A percentile compares a stretch with the other conserved stretches of the same genome.
Evolutionary conservation across 2,113 vertebrate genomes (phyloP).

Genomic region (Anseranas semipalmata): DNA sequence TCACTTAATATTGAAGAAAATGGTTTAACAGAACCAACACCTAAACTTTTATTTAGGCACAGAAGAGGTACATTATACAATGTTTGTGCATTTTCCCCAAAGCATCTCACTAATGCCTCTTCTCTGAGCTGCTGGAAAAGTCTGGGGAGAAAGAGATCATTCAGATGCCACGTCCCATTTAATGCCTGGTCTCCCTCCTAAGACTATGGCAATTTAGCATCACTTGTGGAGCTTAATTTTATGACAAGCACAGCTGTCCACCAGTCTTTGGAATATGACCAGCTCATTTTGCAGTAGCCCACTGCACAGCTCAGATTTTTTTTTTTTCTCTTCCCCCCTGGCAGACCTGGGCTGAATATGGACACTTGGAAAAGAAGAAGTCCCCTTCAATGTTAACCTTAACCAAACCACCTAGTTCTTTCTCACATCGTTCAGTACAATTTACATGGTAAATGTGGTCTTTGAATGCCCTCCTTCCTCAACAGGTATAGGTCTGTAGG

Average conservation of each 20-base stretch:
- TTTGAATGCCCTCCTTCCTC: background rate
- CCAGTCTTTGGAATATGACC: rapidly evolving
- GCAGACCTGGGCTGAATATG: background rate
- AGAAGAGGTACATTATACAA: background rate
- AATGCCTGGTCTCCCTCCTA: background rate
- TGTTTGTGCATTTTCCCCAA: background rate
- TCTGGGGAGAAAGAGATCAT: background rate
- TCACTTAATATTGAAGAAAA: background rate
- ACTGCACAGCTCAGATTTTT: background rate
- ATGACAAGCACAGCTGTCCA: background rate
- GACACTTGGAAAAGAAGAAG: background rate
- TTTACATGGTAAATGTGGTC: background rate
- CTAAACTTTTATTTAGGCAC: background rate
- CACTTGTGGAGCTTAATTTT: background rate
- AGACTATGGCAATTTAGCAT: background rate
- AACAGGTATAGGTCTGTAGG: rapidly evolving
- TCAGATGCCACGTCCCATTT: background rate
- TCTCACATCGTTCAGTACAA: background rate
- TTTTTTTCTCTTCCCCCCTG: background rate
- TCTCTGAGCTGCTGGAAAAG: background rate
- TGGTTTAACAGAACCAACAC: background rate
- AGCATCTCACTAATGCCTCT: background rate
- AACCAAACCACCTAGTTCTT: background rate
- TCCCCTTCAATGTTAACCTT: background rate
- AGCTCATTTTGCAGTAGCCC: background rate